Evolutionary conservation across 2,113 vertebrate genomes (phyloP).

Genomic region (Dendropsophus ebraccatus): DNA sequence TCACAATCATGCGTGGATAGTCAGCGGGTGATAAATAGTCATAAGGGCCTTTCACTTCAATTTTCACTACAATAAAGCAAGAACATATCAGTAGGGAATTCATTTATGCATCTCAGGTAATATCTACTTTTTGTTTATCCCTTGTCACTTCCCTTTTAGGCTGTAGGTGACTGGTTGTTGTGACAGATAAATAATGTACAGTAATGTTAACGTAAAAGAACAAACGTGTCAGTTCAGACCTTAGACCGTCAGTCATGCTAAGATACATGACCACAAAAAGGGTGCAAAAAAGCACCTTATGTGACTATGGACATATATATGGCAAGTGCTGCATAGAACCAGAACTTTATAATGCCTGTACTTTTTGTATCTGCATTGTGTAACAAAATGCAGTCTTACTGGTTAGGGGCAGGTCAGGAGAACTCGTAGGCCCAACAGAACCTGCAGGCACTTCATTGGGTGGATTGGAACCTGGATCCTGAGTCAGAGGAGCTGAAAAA

Average conservation of each 20-base stretch:
- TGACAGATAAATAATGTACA: not conserved
- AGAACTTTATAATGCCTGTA: not conserved
- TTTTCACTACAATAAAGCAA: slow-evolving; percentile 78
- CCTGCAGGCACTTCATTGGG: slow-evolving; percentile 56
- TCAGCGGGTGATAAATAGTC: slow-evolving; percentile 92
- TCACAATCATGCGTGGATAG: slow-evolving; percentile 93
- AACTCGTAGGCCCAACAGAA: slow-evolving; percentile 38
- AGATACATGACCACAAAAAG: too few species aligned
- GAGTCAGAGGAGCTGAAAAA: slow-evolving; percentile 58
- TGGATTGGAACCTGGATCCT: slow-evolving; percentile 61
- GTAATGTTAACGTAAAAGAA: too few species aligned
- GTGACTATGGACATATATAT: too few species aligned
- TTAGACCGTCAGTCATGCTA: too few species aligned
- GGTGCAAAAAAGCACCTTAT: too few species aligned
- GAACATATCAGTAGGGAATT: not conserved
- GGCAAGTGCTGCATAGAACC: too few species aligned
- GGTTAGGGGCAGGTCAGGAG: slow-evolving; percentile 67
- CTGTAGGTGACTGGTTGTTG: too few species aligned
- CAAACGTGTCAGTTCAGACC: too few species aligned
- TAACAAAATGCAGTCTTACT: slow-evolving; percentile 68
- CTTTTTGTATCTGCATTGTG: not conserved
- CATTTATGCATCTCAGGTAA: not conserved
- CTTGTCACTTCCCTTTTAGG: too few species aligned
- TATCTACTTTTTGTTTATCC: too few species aligned
- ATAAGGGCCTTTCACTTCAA: slow-evolving; percentile 90